Percentiles rank a stretch among this genome's conserved stretches.
Evolutionary conservation across 2,113 vertebrate genomes (phyloP).

Genomic region (Collichthys lucidus): DNA sequence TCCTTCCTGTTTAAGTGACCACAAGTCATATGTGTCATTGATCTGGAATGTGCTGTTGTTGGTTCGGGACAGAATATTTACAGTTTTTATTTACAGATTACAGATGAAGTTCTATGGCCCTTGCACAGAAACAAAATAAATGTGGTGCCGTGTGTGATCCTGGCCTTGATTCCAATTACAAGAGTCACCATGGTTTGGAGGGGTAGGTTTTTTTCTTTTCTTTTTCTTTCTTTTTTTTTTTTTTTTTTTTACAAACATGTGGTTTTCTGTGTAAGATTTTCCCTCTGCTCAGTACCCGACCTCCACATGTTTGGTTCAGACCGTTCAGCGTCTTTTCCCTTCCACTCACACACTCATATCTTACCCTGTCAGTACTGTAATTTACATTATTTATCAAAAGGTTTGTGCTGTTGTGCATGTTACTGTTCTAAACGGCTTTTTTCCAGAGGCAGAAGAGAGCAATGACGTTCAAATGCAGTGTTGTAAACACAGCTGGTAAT

Average conservation of each 20-base stretch:
- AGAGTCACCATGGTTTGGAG: conserved; percentile 66
- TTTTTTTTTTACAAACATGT: conserved; percentile 34
- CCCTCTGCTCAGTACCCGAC: conserved; percentile 40
- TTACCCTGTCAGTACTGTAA: conserved; percentile 7
- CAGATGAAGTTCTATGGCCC: background rate
- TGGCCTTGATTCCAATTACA: conserved; percentile 22
- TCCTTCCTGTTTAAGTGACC: conserved; percentile 7
- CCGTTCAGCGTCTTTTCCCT: background rate
- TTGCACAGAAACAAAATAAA: background rate
- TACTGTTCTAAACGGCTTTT: conserved; percentile 11
- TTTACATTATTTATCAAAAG: conserved; percentile 45
- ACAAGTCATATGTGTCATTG: background rate
- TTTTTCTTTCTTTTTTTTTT: background rate
- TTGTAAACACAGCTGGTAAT: conserved; percentile 23
- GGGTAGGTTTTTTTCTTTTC: background rate
- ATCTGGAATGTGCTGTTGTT: conserved; percentile 31
- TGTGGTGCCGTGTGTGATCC: conserved; percentile 8
- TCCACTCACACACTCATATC: background rate
- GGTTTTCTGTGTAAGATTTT: conserved; percentile 70
- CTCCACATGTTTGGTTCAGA: conserved; percentile 11
- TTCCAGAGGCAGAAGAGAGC: background rate
- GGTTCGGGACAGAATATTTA: conserved; percentile 14
- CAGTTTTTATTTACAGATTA: background rate
- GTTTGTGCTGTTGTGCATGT: conserved; percentile 21
- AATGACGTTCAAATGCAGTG: background rate